Evolutionary conservation across 2,888 invertebrate genomes (phyloP), one percentile per base, ranked within the genome.

Genomic region (Pachliopta kotzebuea): DNA sequence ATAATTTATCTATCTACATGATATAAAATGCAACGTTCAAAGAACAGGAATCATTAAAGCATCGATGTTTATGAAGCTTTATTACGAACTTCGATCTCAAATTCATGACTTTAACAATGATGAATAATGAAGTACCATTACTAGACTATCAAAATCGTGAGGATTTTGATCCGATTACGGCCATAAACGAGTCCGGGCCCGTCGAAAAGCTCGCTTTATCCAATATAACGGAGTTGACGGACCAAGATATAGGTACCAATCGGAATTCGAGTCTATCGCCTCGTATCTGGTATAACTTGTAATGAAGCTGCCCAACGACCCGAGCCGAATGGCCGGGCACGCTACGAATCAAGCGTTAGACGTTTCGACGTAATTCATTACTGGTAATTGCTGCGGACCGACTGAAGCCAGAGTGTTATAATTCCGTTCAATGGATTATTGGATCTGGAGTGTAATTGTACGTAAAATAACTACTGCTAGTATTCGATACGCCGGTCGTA

Each of bases 301-400:
- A 65, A 61, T 65, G 65, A 65, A 65, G 49, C 29, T 31, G 60
- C 60, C 53, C 65, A 65, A 65, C 60, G 65, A 65, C 45, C 60
- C 65, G 60, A 50, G 65, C 57, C 53, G 65, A 65, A 65, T 65
- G 60, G 65, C 45, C 56, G 50, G 50, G 53, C 60, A 29, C 62
- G 62, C 18, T 45, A 52, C 53, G 60, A 65, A 57, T 65, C 65
- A 57, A 60, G 53, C 60, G 65, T 55, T 56, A 62, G 62, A 61
- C 56, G 56, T 61, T 65, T 53, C 56, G 31, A 53, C 57, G 65
- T 60, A 65, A 65, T 65, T 56, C 65, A 61, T 61, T 60, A 65
- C 52, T 60, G 56, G 60, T 60, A 60, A 65, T 65, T 65, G 65
- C 64, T 50, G 60, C 50, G 55, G 59, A 45, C 56, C 60, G 56